These are phyloP conservation scores for Muschampia plurimacula DNA, from an alignment of 2,888 invertebrate species.

Conservation along the genomic window DNA sequence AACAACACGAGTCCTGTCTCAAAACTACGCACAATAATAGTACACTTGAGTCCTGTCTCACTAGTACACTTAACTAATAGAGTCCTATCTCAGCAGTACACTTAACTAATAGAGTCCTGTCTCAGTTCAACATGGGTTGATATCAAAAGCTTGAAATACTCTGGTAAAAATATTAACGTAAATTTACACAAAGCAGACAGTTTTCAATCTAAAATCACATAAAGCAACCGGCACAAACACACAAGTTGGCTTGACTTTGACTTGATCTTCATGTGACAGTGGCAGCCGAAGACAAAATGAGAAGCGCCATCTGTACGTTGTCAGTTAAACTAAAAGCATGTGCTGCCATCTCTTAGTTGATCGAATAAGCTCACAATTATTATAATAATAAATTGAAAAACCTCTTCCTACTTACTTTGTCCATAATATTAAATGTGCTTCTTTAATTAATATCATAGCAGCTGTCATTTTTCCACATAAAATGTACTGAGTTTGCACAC, in stretches of 20 bases:
- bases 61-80: background rate
- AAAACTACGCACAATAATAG: no score
- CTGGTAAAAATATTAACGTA: background rate
- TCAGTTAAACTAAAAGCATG: background rate
- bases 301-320: background rate
- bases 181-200: no score
- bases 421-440: constrained; percentile 1
- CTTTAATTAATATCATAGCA: background rate
- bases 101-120: constrained; percentile 1
- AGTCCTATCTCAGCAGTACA: background rate
- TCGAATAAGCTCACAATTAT: background rate
- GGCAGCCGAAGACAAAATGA: background rate
- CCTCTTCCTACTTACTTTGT: background rate
- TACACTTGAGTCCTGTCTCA: background rate
- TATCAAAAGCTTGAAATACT: background rate
- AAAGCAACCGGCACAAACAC: no score
- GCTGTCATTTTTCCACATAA: background rate
- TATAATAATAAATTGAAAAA: constrained; percentile 3
- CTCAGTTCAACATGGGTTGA: background rate
- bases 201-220: no score
- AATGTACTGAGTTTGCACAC: constrained; percentile 1
- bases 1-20: background rate
- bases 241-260: no score
- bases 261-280: no score
- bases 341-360: background rate